A percentile compares a stretch with the other conserved stretches of the same genome.
These are phyloP conservation scores for Tragopan temminckii DNA, from an alignment of 2,797 vertebrate species.

Conservation along the genomic window DNA sequence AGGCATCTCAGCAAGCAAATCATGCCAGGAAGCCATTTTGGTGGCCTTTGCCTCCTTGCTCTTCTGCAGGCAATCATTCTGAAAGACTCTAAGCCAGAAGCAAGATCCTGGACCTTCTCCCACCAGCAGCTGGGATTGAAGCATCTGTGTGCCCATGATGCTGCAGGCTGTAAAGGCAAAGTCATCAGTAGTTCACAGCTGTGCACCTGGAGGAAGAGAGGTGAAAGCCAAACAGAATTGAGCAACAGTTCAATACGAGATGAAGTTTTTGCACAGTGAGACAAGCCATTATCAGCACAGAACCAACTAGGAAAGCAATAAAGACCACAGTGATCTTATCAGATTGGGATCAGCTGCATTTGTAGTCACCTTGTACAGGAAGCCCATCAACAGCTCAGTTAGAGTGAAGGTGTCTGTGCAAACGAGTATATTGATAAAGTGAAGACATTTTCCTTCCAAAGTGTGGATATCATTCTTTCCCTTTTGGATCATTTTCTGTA, in stretches of 20 bases:
- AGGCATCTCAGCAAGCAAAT: not conserved
- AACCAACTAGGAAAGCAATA: not conserved
- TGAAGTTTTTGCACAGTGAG: not conserved
- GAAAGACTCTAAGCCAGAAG: not conserved
- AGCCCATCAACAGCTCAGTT: not conserved
- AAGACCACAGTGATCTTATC: not conserved
- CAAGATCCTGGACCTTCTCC: conserved; percentile 3
- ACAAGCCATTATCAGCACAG: not conserved
- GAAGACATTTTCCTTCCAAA: not conserved
- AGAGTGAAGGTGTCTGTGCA: not conserved
- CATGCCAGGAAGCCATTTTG: not conserved
- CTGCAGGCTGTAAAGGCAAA: not conserved
- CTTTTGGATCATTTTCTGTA: not conserved
- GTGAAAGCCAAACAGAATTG: not conserved
- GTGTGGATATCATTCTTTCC: not conserved
- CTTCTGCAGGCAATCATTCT: not conserved
- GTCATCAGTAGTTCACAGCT: not conserved
- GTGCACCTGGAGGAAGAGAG: not conserved
- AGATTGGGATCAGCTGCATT: not conserved
- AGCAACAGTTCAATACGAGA: not conserved
- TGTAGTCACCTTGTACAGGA: not conserved
- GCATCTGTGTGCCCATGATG: rapidly evolving
- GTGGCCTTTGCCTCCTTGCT: not conserved
- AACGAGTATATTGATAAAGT: not conserved
- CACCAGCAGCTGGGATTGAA: not conserved